phyloP scores from a whole-genome alignment of 2,888 invertebrate genomes.

The Dolichomitus sp. region DNA sequence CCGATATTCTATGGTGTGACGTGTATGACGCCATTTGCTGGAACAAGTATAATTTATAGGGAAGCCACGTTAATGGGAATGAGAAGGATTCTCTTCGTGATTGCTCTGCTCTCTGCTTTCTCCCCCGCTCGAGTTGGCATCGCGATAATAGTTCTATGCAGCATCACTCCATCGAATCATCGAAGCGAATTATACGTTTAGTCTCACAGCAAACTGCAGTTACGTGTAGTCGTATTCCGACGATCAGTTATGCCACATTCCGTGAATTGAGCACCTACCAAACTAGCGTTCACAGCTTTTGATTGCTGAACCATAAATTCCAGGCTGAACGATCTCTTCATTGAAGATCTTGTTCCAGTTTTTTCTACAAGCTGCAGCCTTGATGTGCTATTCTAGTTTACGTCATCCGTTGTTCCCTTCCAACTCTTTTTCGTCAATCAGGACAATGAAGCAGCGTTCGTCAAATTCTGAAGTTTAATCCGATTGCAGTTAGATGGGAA shows the following conservation, averaged over 20 bases:
- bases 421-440: neutral
- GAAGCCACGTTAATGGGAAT: constrained; percentile 3
- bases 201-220: constrained; percentile 18
- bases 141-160: constrained; percentile 16
- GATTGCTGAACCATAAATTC: constrained; percentile 26
- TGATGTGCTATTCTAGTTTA: neutral
- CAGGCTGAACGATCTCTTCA: constrained; percentile 5
- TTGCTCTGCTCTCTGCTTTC: constrained; percentile 14
- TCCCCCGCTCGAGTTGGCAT: neutral
- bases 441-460: neutral
- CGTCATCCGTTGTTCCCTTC: too few species aligned
- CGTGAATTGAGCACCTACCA: neutral
- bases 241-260: constrained; percentile 31
- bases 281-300: neutral
- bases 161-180: constrained; percentile 19
- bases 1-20: constrained; percentile 7
- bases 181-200: constrained; percentile 38
- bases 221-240: constrained; percentile 6
- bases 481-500: constrained; percentile 9
- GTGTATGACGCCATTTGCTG: neutral
- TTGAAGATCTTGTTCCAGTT: neutral
- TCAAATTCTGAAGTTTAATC: constrained; percentile 15
- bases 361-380: neutral
- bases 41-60: constrained; percentile 27
- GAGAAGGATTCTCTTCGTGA: constrained; percentile 13